A percentile compares a stretch with the other conserved stretches of the same genome.
These are phyloP conservation scores for Chunga burmeisteri DNA, from an alignment of 2,113 vertebrate genomes.

Conservation along the genomic window DNA sequence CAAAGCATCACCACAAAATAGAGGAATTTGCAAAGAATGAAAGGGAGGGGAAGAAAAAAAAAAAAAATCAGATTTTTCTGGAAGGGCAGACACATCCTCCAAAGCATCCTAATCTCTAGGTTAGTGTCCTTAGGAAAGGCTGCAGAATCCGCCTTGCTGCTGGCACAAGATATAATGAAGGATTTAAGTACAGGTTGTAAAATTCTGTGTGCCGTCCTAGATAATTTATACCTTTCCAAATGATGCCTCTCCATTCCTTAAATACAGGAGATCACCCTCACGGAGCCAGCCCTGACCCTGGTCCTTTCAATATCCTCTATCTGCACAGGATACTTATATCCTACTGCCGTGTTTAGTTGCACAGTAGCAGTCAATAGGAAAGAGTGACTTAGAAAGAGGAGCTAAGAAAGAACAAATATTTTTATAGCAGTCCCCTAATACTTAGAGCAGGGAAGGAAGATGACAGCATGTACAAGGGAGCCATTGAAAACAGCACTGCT, in stretches of 20 bases:
- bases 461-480: neutral
- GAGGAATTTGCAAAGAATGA: neutral
- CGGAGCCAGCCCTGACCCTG: constrained; percentile 43
- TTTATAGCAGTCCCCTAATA: constrained; percentile 21
- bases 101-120: neutral
- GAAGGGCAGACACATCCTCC: neutral
- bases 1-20: neutral
- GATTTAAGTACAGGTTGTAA: constrained; percentile 50
- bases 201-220: constrained; percentile 29
- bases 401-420: constrained; percentile 21
- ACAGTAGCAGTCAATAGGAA: neutral
- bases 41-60: fast-evolving
- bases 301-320: constrained; percentile 10
- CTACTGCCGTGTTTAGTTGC: neutral
- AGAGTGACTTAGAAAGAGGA: neutral
- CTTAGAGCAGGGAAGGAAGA: neutral
- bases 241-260: constrained; percentile 42
- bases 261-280: neutral
- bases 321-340: neutral
- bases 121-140: neutral
- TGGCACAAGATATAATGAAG: constrained; percentile 37
- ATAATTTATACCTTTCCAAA: constrained; percentile 61
- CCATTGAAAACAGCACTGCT: constrained; percentile 26
- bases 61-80: neutral
- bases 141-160: neutral